Evolutionary conservation across 2,797 vertebrate genomes (phyloP).

Genomic region (Eremophila alpestris): DNA sequence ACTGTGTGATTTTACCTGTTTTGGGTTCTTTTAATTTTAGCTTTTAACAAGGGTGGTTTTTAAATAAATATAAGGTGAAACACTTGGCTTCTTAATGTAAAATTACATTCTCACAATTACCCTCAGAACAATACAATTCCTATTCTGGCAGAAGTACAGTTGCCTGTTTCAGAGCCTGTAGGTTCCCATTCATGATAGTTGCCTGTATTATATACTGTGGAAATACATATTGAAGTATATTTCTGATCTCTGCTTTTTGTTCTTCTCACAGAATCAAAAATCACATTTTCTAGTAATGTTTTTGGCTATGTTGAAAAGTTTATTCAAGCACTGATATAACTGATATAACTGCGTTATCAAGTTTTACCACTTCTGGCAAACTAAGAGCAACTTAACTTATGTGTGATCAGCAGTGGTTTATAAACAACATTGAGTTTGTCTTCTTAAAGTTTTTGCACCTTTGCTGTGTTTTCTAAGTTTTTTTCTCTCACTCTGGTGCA

Average conservation of each 20-base stretch:
- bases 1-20: neutral
- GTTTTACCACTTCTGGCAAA: neutral
- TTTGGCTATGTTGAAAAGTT: conserved; percentile 4
- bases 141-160: neutral
- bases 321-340: conserved; percentile 10
- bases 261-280: neutral
- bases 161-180: neutral
- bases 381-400: neutral
- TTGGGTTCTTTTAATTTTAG: neutral
- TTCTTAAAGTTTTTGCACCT: neutral
- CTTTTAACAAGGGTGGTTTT: neutral
- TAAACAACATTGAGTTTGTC: neutral
- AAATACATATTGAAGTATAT: neutral
- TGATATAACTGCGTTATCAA: neutral
- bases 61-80: neutral
- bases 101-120: neutral
- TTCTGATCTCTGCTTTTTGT: neutral
- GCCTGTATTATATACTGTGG: neutral
- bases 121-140: neutral
- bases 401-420: neutral
- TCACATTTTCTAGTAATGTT: neutral
- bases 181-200: neutral
- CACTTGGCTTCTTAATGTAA: neutral
- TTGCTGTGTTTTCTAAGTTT: neutral
- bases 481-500: neutral